Base-by-base conservation (phyloP, 2,797 vertebrate species). In the Sebastes nivosus region DNA sequence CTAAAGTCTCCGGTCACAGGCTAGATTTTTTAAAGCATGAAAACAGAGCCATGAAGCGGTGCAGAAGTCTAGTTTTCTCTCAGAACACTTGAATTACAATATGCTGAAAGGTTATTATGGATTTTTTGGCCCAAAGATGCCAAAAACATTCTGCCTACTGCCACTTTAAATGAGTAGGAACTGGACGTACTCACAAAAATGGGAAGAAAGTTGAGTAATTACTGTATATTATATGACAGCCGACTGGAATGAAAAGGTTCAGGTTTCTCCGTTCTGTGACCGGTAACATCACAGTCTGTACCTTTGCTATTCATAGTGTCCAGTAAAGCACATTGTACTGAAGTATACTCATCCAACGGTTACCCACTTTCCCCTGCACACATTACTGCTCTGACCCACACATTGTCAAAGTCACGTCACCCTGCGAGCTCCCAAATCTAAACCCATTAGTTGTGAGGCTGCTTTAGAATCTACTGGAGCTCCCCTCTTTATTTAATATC, bases 361-460 rank as follows among this genome's bases (percentile, higher is more conserved):
- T 58, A 54, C 24, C 11, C 22, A 24, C 32, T 72, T 46, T 72
- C 20, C 69, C 16, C 36, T 72, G 63, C 55, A 67, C 58, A 68
- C 22, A 61, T 76, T 18, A 72, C 52, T 54, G 79, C 75, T 84
- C 58, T 78, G 74, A 76, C 67, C 60, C 55, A 29, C 46, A 72
- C 75, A 50, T 54, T 60, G 30, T 79, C 75, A 80, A 79, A 74
- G 73, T 80, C 74, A 81, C 34, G 83, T 38, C 74, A 82, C 61
- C 36, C 63, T 59, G n/a, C 25, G 7, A 74, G 65, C 79, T 60
- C 72, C 65, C 42, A 65, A 64, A 72, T 84, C 55, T 54, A 77
- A 87, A 82, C 50, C 79, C 60, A 83, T 92, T 86, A 88, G 73
- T 52, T 24, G 24, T 14, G 22, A 57, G 24, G 71, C 79, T 90